A percentile compares a stretch with the other conserved stretches of the same genome.
Conservation (phyloP, 2,113 vertebrate species). For the Etheostoma spectabile region DNA sequence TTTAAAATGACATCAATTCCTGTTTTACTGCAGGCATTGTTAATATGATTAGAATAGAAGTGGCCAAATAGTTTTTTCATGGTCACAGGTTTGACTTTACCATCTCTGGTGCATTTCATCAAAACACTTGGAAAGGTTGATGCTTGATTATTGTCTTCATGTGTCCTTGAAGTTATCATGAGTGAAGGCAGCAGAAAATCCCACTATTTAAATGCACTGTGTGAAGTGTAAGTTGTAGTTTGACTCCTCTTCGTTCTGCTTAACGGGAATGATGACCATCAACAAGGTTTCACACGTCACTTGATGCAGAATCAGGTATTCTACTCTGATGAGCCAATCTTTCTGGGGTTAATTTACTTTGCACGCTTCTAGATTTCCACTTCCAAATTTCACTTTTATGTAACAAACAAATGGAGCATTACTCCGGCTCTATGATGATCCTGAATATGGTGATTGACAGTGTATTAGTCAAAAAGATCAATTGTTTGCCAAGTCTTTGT, state of each 20-base stretch:
- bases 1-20: not conserved
- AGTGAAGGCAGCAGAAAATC: not conserved
- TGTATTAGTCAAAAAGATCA: not conserved
- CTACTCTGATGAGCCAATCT: not conserved
- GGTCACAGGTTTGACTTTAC: not conserved
- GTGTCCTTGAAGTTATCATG: not conserved
- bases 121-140: not conserved
- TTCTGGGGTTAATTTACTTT: not conserved
- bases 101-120: not conserved
- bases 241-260: slow-evolving; percentile 25
- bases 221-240: not conserved
- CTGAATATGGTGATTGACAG: not conserved
- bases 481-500: not conserved
- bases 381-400: slow-evolving; percentile 2
- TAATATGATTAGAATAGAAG: not conserved
- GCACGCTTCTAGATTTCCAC: not conserved
- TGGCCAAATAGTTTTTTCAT: not conserved
- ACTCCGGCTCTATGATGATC: not conserved
- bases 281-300: not conserved
- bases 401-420: not conserved
- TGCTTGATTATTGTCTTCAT: not conserved
- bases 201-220: not conserved
- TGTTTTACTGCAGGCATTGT: not conserved
- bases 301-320: not conserved
- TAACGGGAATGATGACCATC: not conserved